Evolutionary conservation across 2,888 invertebrate species (phyloP).

Genomic region (Uloborus plumipes): DNA sequence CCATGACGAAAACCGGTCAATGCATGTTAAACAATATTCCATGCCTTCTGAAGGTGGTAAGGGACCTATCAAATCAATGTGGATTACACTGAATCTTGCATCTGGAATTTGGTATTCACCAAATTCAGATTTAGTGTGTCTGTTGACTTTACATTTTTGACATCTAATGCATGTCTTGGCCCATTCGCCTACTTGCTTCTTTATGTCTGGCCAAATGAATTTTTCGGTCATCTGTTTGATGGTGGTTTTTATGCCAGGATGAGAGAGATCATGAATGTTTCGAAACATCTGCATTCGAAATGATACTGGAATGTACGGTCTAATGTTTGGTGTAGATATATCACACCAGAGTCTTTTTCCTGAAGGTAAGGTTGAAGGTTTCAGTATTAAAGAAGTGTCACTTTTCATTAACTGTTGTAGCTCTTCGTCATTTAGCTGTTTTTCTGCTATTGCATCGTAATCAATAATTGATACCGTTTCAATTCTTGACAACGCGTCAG

Average conservation of each 20-base stretch:
- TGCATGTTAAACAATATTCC: constrained; percentile 23
- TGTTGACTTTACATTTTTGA: constrained; percentile 1
- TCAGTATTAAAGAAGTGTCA: constrained; percentile 8
- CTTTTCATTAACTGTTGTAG: background rate
- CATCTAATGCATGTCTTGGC: background rate
- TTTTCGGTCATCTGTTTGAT: constrained; percentile 11
- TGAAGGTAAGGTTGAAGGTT: background rate
- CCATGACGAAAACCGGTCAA: constrained; percentile 69
- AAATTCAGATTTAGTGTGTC: constrained; percentile 3
- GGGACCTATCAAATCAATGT: constrained; percentile 37
- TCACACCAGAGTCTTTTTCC: constrained; percentile 7
- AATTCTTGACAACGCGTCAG: constrained; percentile 38
- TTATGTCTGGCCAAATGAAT: constrained; percentile 19
- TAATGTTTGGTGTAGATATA: constrained; percentile 1
- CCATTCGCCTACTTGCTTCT: constrained; percentile 3
- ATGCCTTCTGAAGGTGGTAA: constrained; percentile 16
- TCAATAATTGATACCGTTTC: constrained; percentile 1
- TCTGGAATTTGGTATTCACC: background rate
- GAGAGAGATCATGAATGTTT: background rate
- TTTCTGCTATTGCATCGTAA: constrained; percentile 15
- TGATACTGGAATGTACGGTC: background rate
- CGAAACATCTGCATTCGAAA: background rate
- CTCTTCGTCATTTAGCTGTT: background rate
- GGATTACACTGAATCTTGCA: constrained; percentile 28
- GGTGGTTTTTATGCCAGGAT: constrained; percentile 17